Base-by-base conservation (phyloP, 2,888 invertebrate genomes). In the Cryptosula pallasiana region DNA sequence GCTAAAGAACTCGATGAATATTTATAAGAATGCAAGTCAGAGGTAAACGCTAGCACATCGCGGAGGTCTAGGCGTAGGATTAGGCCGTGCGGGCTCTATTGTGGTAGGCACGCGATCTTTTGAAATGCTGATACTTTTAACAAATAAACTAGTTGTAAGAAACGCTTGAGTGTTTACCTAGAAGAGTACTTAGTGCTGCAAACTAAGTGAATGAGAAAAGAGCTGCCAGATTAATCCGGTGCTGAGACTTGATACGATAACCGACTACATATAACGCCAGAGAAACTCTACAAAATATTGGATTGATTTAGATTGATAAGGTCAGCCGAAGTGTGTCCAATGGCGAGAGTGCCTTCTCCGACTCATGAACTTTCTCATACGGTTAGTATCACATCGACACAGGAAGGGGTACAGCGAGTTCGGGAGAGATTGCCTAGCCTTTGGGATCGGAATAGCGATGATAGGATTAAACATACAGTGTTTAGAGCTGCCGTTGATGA, bases 401-500 rank as follows among this genome's bases (percentile, higher is more conserved):
- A 20, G 45, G 20, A 20, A 13, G 45, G 45, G 5, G 9, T 45
- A 20, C 20, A 13, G 45, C 9, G 9, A 13, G 5, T 45, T 20
- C 45, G 45, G 9, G 20, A 5, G 45, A 57, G n/a, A 13, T 23
- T 57, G 5, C 57, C 57, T n/a, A 57, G 57, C 57, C n/a, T 57
- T 5, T 57, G 57, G 57, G 57, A 57, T 57, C 57, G 57, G 5
- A 57, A 57, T 23, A n/a, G n/a, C 57, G 57, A 57, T 23, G 57
- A 57, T 9, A 13, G 23, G 16, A 57, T 57, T 23, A 57, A 57
- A 23, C 5, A 57, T 5, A 57, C 57, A 5, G 23, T 57, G 20
- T 57, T 57, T 23, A 57, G 5, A 5, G 57, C 57, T n/a, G 23
- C 57, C 5, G 13, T 57, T 5, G 57, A 57, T 23, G 57, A 25